A percentile compares a stretch with the other conserved stretches of the same genome.
These are phyloP conservation scores for Parelbella ahira DNA, from an alignment of 2,888 invertebrate species.

Conservation along the genomic window DNA sequence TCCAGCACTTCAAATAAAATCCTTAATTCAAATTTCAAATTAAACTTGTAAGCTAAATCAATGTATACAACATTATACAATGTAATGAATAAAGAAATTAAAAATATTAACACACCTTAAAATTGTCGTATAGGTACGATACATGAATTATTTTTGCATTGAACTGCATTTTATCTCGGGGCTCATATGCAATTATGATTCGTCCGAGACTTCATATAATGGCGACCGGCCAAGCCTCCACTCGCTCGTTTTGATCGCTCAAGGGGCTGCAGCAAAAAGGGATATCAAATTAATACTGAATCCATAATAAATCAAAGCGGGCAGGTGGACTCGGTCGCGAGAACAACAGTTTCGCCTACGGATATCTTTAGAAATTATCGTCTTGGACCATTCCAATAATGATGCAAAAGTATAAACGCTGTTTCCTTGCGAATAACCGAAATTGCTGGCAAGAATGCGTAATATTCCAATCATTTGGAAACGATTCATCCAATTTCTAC, in stretches of 20 bases:
- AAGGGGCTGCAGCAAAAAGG: slow-evolving; percentile 77
- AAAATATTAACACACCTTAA: too few relatives aligned
- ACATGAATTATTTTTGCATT: slow-evolving; percentile 57
- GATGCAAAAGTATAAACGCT: slow-evolving; percentile 27
- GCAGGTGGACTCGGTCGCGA: slow-evolving; percentile 74
- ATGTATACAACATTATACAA: too few relatives aligned
- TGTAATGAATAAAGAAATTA: too few relatives aligned
- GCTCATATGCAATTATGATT: slow-evolving; percentile 77
- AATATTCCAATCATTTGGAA: slow-evolving; percentile 46
- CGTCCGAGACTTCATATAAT: slow-evolving; percentile 72
- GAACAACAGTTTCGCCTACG: slow-evolving; percentile 71
- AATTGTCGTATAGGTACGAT: too few relatives aligned
- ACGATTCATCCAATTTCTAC: slow-evolving; percentile 36
- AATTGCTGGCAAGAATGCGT: slow-evolving; percentile 47
- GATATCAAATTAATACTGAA: slow-evolving; percentile 81
- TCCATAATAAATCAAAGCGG: slow-evolving; percentile 79
- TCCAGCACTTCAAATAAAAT: not conserved
- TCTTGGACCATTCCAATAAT: slow-evolving; percentile 43
- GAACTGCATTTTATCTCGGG: slow-evolving; percentile 62
- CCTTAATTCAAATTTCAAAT: slow-evolving; percentile 6
- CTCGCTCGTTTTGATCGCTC: slow-evolving; percentile 68
- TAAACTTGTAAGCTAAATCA: not conserved
- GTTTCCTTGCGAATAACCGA: slow-evolving; percentile 33
- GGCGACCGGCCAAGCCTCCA: slow-evolving; percentile 61
- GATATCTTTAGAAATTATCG: slow-evolving; percentile 74